phyloP scores from a whole-genome alignment of 2,888 invertebrate genomes.

The Drosophila limbata region DNA sequence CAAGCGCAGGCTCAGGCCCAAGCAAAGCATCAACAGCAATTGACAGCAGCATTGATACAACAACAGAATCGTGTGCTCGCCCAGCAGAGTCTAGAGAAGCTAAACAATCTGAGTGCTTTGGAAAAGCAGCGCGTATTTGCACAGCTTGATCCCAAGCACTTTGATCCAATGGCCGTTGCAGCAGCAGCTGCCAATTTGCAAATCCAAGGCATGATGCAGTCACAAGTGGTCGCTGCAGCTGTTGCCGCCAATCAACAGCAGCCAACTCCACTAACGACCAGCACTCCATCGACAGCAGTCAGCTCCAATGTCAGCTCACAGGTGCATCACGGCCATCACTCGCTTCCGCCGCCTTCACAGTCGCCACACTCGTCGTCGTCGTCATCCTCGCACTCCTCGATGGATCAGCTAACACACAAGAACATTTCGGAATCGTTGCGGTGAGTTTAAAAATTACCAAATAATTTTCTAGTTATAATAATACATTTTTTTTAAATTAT shows the following conservation, averaged over 20 bases:
- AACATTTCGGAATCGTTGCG: conserved; percentile 81
- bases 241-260: conserved; percentile 75
- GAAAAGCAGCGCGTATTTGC: conserved; percentile 87
- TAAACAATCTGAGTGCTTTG: conserved; percentile 86
- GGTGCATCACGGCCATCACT: conserved; percentile 66
- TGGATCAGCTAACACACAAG: conserved; percentile 81
- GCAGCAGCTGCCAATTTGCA: conserved; percentile 83
- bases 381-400: conserved; percentile 76
- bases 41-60: conserved; percentile 88
- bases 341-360: conserved; percentile 82
- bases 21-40: conserved; percentile 88
- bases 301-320: conserved; percentile 40
- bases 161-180: conserved; percentile 83
- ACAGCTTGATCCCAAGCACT: conserved; percentile 86
- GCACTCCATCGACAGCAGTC: conserved; percentile 40
- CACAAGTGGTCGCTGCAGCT: conserved; percentile 80
- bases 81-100: conserved; percentile 89
- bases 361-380: conserved; percentile 80
- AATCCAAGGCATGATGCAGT: conserved; percentile 82
- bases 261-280: conserved; percentile 47
- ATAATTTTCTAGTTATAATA: neutral
- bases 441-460: conserved; percentile 49
- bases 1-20: conserved; percentile 83
- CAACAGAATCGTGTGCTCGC: conserved; percentile 88
- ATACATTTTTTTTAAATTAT: neutral